These are phyloP conservation scores for Pygathrix nemaeus DNA, from an alignment of 2,113 vertebrate species.

Conservation along the genomic window DNA sequence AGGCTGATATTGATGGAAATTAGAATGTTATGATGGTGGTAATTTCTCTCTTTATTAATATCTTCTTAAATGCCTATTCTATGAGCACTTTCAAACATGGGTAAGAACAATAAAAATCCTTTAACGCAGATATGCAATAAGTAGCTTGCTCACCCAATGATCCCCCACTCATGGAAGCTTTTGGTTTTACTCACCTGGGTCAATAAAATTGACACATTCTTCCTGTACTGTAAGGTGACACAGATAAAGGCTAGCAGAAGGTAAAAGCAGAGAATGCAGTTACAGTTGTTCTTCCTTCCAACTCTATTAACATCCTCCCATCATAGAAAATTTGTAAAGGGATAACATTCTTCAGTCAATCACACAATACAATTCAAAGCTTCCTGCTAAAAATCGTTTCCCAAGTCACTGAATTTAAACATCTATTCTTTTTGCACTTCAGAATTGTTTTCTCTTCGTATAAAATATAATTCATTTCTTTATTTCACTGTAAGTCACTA, in stretches of 20 bases:
- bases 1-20: neutral
- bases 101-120: neutral
- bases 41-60: neutral
- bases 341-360: neutral
- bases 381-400: neutral
- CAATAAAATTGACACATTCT: neutral
- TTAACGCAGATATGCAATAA: neutral
- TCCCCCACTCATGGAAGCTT: neutral
- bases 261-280: neutral
- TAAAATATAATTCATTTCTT: neutral
- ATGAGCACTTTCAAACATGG: neutral
- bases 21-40: neutral
- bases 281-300: neutral
- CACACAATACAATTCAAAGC: neutral
- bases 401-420: neutral
- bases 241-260: neutral
- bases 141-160: neutral
- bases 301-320: neutral
- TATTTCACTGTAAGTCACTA: neutral
- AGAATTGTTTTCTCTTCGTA: neutral
- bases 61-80: neutral
- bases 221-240: neutral
- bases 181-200: neutral
- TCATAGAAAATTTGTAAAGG: neutral
- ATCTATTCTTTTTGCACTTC: neutral